Conservation (phyloP, 2,797 vertebrate species). For the Hapalemur alaotrensis region DNA sequence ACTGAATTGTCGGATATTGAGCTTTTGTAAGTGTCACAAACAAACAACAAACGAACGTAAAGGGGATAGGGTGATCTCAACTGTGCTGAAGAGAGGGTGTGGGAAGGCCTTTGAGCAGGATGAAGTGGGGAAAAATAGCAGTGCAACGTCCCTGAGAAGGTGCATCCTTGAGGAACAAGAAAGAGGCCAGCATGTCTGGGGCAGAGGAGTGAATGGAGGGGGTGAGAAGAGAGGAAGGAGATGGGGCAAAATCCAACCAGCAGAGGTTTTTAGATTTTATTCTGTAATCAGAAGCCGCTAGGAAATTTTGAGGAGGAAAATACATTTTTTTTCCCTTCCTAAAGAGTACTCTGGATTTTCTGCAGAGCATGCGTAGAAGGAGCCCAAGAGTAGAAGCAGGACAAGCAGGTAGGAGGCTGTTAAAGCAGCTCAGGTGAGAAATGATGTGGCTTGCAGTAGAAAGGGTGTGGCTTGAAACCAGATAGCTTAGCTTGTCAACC, state of each 20-base stretch:
- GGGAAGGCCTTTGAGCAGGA: too few species aligned
- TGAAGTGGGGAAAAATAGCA: background rate
- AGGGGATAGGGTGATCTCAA: background rate
- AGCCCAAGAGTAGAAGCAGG: background rate
- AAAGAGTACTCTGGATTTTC: background rate
- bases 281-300: background rate
- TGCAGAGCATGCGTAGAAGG: background rate
- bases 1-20: background rate
- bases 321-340: background rate
- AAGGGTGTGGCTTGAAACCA: background rate
- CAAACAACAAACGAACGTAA: background rate
- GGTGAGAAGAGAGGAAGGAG: background rate
- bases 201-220: background rate
- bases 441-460: background rate
- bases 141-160: background rate
- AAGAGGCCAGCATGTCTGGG: background rate
- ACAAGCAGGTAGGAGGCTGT: background rate
- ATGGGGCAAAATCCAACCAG: background rate
- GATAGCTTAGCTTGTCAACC: background rate
- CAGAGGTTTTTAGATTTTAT: background rate
- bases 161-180: background rate
- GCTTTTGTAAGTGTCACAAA: background rate
- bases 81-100: background rate
- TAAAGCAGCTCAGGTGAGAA: background rate
- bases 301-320: background rate